Evolutionary conservation across 1,140 invertebrate genomes (phyloP).

Genomic region (Saccostrea echinata): DNA sequence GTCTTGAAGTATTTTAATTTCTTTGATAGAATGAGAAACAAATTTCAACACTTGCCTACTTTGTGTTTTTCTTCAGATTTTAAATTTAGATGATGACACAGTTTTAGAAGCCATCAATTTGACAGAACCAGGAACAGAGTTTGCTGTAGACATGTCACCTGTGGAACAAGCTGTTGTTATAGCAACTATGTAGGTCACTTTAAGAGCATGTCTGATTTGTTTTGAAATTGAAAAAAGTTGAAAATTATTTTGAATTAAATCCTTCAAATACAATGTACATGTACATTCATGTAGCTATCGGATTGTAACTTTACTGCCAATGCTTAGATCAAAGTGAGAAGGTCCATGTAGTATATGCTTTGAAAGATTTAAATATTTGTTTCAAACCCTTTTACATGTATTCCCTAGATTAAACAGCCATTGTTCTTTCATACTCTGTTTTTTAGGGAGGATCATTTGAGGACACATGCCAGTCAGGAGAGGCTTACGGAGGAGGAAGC

Average conservation of each 20-base stretch:
- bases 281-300: too few species aligned
- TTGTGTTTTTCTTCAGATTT: constrained; percentile 62
- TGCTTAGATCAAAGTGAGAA: too few species aligned
- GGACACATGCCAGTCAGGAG: constrained; percentile 81
- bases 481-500: constrained; percentile 88
- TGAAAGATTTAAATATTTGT: too few species aligned
- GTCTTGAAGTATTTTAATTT: too few species aligned
- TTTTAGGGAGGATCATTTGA: constrained; percentile 71
- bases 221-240: too few species aligned
- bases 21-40: too few species aligned
- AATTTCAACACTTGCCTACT: not conserved
- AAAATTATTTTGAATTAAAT: too few species aligned
- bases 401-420: too few species aligned
- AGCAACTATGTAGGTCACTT: constrained; percentile 84
- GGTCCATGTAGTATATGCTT: too few species aligned
- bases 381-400: too few species aligned
- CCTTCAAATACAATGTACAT: too few species aligned
- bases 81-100: constrained; percentile 89
- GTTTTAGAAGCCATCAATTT: constrained; percentile 89
- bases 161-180: constrained; percentile 90
- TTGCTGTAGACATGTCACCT: constrained; percentile 84
- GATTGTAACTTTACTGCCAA: too few species aligned
- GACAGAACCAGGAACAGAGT: constrained; percentile 82
- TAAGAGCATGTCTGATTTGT: not conserved
- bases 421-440: constrained; percentile 1